Evolutionary conservation across 2,888 invertebrate species (phyloP), one percentile per base, ranked within the genome.

Genomic region (Trichogramma evanescens): DNA sequence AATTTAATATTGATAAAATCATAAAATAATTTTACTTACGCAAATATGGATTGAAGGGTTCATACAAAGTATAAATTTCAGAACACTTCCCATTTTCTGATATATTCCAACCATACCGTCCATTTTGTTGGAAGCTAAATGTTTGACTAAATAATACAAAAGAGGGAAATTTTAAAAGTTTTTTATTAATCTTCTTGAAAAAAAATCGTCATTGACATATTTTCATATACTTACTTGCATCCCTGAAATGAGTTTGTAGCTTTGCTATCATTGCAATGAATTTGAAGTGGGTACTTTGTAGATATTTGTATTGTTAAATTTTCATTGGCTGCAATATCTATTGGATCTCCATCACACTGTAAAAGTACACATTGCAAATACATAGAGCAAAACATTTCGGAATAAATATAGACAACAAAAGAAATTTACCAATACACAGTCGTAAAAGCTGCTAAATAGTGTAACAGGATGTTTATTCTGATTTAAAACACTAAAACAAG

Each of bases 41-140:
- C 59, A 76, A 67, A 65, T 77, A 76, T 38, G 69, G 67, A 62
- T 73, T 67, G n/a, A 65, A 61, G 53, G 79, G 72, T 59, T 74
- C 65, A 45, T 60, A 63, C 41, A 73, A 63, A 6, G 66, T 65
- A 56, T 74, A 71, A 62, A 77, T 65, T 5, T 63, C 8, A 0
- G 73, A 71, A 62, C 78, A 78, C 13, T 43, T 40, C 3, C 63
- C 26, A 9, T 63, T 57, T 1, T 56, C 62, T 0, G 73, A 71
- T 55, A 79, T 65, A 67, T 79, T 78, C 77, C 77, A 78, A 43
- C 74, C 72, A 65, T 80, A 80, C 50, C 69, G 67, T 6, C 79
- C 79, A 66, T 78, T 71, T 62, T 80, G 76, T 58, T 70, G 71
- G 58, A 80, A 78, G 50, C 58, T 26, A 43, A 58, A 60, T 42